phyloP scores from a whole-genome alignment of 2,797 vertebrate species.

The Okamejei kenojei region DNA sequence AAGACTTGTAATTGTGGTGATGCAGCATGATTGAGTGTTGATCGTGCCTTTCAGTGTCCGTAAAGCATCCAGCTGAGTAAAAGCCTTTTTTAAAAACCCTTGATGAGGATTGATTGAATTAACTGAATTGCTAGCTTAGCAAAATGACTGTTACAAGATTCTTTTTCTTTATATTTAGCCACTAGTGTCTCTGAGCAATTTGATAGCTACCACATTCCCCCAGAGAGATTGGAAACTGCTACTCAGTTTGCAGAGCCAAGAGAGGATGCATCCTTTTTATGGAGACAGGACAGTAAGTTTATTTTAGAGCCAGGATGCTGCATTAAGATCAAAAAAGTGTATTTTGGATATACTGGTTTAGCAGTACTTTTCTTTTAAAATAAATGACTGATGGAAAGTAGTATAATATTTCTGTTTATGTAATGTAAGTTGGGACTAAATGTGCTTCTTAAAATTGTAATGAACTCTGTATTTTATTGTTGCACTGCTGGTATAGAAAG shows the following conservation, averaged over 20 bases:
- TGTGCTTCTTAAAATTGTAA: neutral
- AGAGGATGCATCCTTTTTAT: neutral
- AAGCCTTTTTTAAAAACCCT: neutral
- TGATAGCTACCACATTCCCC: conserved; percentile 28
- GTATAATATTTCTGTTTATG: neutral
- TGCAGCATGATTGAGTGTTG: neutral
- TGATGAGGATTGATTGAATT: neutral
- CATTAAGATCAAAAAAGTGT: neutral
- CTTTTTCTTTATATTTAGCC: conserved; percentile 26
- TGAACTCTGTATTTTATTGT: neutral
- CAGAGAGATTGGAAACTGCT: conserved; percentile 26
- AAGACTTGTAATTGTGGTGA: no score
- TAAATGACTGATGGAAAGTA: neutral
- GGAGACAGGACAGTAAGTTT: conserved; percentile 28
- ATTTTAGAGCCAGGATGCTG: conserved; percentile 14
- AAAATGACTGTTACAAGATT: neutral
- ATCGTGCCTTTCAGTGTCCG: neutral
- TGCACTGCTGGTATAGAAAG: no score
- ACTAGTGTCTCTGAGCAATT: conserved; percentile 21
- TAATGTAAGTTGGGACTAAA: neutral
- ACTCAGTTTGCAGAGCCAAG: neutral
- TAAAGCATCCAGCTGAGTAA: no score
- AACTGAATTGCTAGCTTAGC: conserved; percentile 13
- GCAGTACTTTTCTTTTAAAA: neutral
- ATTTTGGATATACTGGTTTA: neutral